Evolutionary conservation across 2,797 vertebrate species (phyloP), one percentile per base, ranked within the genome.

Genomic region (Poeciliopsis presidionis): DNA sequence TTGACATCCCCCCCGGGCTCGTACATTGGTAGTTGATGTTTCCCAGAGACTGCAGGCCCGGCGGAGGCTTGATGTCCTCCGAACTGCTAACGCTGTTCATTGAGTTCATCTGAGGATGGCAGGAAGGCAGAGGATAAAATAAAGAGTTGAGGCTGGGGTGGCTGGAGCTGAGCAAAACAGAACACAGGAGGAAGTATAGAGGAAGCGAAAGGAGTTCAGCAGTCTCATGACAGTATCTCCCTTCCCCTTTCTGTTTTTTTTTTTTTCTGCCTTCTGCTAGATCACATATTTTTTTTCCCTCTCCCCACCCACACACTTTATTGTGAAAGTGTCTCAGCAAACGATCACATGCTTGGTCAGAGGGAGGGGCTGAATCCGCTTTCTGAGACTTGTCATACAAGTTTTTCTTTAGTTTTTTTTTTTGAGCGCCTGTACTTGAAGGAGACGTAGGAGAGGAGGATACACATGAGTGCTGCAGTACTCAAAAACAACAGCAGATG

Each of bases 21-120:
- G 94, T 94, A 73, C 97, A 97, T 59, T 96, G 96, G 92, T 97
- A 99, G 92, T 95, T 97, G 94, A 98, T 93, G 91, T 94, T 96
- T 69, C 96, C 96, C 0, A 97, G 90, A 70, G 95, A 96, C 0
- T 96, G 94, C 53, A 99, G 94, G 82, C 97, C 97, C 0, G 96
- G 95, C 49, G 98, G 96, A 79, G 97, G 98, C 84, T 99, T 99
- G 84, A 98, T 88, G 74, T 99, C 98, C 91, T 98, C 98, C 0
- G 96, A 97, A 89, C 95, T 96, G 94, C 96, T 97, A 75, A 97
- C 94, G 43, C 87, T 96, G 92, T 95, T 98, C 94, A 97, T 93
- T 76, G 96, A 95, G 72, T 95, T 97, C 92, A 97, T 96, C 97
- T 97, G 92, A 87, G 85, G 83, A 87, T 73, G 86, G 81, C 85